Evolutionary conservation across 2,888 invertebrate genomes (phyloP).

Genomic region (Scaptodrosophila latifasciaeformis): DNA sequence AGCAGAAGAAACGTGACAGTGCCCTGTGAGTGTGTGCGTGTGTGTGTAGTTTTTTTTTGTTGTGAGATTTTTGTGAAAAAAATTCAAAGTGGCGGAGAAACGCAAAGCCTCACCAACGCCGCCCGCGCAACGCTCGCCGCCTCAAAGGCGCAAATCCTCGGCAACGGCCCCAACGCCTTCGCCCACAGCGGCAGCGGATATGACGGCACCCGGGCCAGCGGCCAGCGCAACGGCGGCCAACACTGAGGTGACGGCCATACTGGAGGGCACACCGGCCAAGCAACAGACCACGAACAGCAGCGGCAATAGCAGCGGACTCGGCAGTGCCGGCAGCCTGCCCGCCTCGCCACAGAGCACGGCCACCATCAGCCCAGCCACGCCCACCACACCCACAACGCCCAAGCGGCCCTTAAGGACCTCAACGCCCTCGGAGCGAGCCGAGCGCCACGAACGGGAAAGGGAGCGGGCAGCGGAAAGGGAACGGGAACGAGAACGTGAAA

Average conservation of each 20-base stretch:
- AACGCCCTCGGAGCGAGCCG: conserved; percentile 50
- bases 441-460: not conserved
- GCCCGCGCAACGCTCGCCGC: conserved; percentile 65
- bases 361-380: conserved; percentile 50
- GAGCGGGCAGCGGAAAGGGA: not conserved
- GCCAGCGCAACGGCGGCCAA: conserved; percentile 13
- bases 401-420: conserved; percentile 59
- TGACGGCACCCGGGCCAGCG: conserved; percentile 36
- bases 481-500: not conserved
- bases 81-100: conserved; percentile 75
- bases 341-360: conserved; percentile 44
- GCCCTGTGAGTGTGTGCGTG: no score
- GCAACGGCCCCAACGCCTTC: conserved; percentile 13
- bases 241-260: conserved; percentile 9
- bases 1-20: no score
- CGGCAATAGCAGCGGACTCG: conserved; percentile 51
- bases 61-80: conserved; percentile 25
- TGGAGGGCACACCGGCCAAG: conserved; percentile 46
- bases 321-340: conserved; percentile 51
- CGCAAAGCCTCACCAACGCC: conserved; percentile 72
- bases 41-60: conserved; percentile 3
- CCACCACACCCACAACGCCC: conserved; percentile 42
- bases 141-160: conserved; percentile 60
- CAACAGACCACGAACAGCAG: conserved; percentile 37
- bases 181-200: conserved; percentile 29